Evolutionary conservation across 2,888 invertebrate genomes (phyloP).

Genomic region (Pseudoips prasinana): DNA sequence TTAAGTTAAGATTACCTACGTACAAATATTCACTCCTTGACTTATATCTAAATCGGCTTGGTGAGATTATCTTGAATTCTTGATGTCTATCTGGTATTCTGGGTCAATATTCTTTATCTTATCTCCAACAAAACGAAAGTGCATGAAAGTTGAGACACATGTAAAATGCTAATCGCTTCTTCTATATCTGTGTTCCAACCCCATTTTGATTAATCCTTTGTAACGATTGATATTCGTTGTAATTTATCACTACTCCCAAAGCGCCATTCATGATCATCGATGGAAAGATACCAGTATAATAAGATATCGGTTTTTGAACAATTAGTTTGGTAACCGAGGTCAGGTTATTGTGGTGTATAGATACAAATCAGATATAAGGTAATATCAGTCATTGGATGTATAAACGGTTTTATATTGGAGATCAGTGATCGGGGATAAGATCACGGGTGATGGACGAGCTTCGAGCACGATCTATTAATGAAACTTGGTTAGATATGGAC

Average conservation of each 20-base stretch:
- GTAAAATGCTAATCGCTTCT: conserved; percentile 4
- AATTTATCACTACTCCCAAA: conserved; percentile 69
- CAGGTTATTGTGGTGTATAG: conserved; percentile 45
- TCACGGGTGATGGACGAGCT: conserved; percentile 68
- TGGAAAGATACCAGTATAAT: conserved; percentile 43
- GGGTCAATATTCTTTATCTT: no score
- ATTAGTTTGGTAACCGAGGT: conserved; percentile 32
- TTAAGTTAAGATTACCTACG: no score
- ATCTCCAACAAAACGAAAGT: neutral
- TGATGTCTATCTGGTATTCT: no score
- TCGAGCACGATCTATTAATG: conserved; percentile 56
- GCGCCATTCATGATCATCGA: conserved; percentile 71
- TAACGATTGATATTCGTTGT: conserved; percentile 71
- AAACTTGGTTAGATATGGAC: conserved; percentile 15
- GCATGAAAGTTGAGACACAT: neutral
- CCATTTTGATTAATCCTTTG: conserved; percentile 72
- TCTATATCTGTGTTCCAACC: conserved; percentile 26
- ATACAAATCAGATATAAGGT: conserved; percentile 68
- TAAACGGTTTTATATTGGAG: conserved; percentile 76
- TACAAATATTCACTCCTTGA: no score
- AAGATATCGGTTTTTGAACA: conserved; percentile 31
- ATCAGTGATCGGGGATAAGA: conserved; percentile 70
- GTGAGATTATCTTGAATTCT: no score
- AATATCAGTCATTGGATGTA: conserved; percentile 68
- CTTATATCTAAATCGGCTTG: no score